Base-by-base conservation (phyloP, 2,113 vertebrate species). In the Xiphophorus couchianus region DNA sequence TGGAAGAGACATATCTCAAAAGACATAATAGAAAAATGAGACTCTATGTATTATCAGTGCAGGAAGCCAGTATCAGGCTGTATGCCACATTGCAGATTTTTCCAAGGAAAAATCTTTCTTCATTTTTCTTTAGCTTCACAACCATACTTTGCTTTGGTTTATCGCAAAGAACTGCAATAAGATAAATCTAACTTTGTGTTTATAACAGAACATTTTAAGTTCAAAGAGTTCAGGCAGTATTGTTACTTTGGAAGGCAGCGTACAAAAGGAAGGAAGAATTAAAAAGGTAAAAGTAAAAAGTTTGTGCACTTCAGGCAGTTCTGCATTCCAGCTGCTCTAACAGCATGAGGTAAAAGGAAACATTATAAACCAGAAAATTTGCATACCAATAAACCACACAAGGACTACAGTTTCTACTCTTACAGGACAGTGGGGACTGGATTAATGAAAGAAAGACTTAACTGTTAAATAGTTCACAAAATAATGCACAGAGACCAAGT, bases 271-370 rank as follows among this genome's bases (percentile, higher is more conserved):
- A 48, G 76, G 60, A 27, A 48, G 37, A 74, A 75, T 80, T 71
- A 69, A 71, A 44, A 80, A 81, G 62, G 74, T 67, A 15, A 15
- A 44, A 44, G 39, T 42, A 19, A 48, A 48, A 48, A 2, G 61
- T 33, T 78, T 71, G 39, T 51, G 77, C 62, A 62, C 84, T 35
- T 14, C 17, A 48, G 64, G 30, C 66, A 60, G 17, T 63, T 71
- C 76, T 61, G 64, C 64, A 70, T 10, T 13, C 4, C 12, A 30
- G 31, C 13, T 35, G 69, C 51, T 14, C 12, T 58, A 51, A 35
- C 74, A 65, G 5, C 8, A 3, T 54, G 29, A 82, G 25, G 51
- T 28, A 30, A 74, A 22, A 30, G 17, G 1, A 58, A 54, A 35
- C n/a, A 67, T 31, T 8, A 51, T 7, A 28, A 64, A 30, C 13